Evolutionary conservation across 2,113 vertebrate genomes (phyloP), one percentile per base, ranked within the genome.

Genomic region (Nyctibius bracteatus): DNA sequence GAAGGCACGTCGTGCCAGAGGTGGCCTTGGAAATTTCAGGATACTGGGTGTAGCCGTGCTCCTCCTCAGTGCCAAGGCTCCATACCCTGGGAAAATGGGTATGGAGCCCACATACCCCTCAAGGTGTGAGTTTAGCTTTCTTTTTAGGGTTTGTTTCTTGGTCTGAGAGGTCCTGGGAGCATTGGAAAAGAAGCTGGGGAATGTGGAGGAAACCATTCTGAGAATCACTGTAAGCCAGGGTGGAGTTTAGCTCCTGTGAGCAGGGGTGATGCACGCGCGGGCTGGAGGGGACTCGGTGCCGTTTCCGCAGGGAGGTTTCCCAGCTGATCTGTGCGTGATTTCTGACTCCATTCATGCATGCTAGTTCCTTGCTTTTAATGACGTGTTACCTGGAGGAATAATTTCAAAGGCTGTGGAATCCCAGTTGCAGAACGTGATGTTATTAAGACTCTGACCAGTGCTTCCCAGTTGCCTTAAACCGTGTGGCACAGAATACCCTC

Each of bases 391-490:
- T 44, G 15, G 18, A 84, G 37, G 21, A 61, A 35, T 0, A 0
- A 39, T 73, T 81, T 78, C 49, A 61, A 54, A 81, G 57, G 14
- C 24, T 1, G 0, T 35, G 31, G 61, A 90, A 49, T 72, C 25
- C 72, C 35, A 68, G 0, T 31, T 92, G 37, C 13, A 55, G 58
- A 62, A 31, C 0, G 0, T 14, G 13, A 3, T 3, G 0, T 72
- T 80, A 25, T 14, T 25, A 47, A 82, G 27, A 13, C 18, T 66
- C 25, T 65, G 57, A 43, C 41, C 27, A 37, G 35, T 43, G 46
- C 62, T 82, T 86, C 51, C 49, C 51, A 31, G 41, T 65, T 88
- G 51, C 41, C 35, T 65, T 58, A 3, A 15, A 15, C 51, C 10
- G 17, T 0, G 0, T 33, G 17, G 41, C 25, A 25, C 17, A 46